A percentile compares a stretch with the other conserved stretches of the same genome.
Conservation (phyloP, 1,140 invertebrate genomes). For the Prorops nasuta region DNA sequence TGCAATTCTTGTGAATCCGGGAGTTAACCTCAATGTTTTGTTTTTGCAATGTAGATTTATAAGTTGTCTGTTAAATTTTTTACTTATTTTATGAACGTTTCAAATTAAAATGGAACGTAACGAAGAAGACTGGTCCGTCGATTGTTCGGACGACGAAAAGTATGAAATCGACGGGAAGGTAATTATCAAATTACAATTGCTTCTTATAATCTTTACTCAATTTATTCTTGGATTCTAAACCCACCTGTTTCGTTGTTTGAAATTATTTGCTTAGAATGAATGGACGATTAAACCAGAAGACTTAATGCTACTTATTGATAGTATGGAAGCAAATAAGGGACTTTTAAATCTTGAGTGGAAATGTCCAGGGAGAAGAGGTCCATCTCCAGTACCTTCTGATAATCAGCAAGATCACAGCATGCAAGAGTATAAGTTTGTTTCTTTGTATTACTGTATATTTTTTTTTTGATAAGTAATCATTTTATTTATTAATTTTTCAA, state of each 20-base stretch:
- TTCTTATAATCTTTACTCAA: background rate
- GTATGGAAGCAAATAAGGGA: constrained; percentile 57
- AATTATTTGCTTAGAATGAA: constrained; percentile 32
- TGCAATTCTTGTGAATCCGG: too few relatives aligned
- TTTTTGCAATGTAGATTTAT: too few relatives aligned
- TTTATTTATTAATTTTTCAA: constrained; percentile 1
- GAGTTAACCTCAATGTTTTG: too few relatives aligned
- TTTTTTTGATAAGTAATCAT: background rate
- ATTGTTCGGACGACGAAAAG: constrained; percentile 65
- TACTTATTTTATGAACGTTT: too few relatives aligned
- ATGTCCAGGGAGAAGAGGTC: constrained; percentile 63
- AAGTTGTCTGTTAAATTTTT: too few relatives aligned
- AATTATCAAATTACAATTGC: constrained; percentile 7
- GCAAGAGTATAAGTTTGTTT: constrained; percentile 49
- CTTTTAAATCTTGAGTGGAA: constrained; percentile 63
- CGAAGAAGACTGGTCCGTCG: constrained; percentile 57
- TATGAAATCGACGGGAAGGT: constrained; percentile 48
- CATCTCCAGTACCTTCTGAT: constrained; percentile 54
- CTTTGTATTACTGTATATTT: constrained; percentile 1
- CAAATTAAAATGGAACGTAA: constrained; percentile 53
- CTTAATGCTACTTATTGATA: constrained; percentile 60
- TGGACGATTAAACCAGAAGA: constrained; percentile 53
- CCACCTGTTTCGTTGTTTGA: too few relatives aligned
- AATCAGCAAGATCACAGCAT: constrained; percentile 42
- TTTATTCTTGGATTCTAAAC: too few relatives aligned